These are phyloP conservation scores for Tretioscincus oriximinensis DNA, from an alignment of 2,113 vertebrate species.

Conservation along the genomic window DNA sequence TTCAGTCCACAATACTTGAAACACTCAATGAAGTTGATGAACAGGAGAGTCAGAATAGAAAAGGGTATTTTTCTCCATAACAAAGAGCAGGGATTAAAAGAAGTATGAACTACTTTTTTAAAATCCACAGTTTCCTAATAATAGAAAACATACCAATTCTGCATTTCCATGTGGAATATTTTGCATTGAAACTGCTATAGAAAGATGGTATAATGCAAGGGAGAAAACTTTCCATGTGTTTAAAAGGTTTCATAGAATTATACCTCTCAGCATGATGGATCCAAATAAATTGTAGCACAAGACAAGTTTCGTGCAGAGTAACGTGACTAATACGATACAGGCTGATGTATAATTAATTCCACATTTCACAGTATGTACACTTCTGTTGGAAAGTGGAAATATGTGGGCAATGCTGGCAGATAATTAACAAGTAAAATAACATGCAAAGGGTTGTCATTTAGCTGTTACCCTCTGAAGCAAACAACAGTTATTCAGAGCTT, in stretches of 20 bases:
- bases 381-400: conserved; percentile 50
- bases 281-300: conserved; percentile 36
- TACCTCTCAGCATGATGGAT: conserved; percentile 37
- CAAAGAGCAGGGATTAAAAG: no score
- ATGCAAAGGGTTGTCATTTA: conserved; percentile 30
- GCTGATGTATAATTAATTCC: conserved; percentile 56
- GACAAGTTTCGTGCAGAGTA: conserved; percentile 34
- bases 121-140: no score
- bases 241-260: conserved; percentile 15
- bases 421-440: conserved; percentile 58
- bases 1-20: no score
- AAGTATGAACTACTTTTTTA: no score
- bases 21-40: no score
- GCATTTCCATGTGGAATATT: conserved; percentile 1
- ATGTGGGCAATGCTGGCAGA: conserved; percentile 38
- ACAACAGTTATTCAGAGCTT: not conserved
- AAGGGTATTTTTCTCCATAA: no score
- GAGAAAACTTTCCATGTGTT: conserved; percentile 2
- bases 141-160: no score
- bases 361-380: conserved; percentile 38
- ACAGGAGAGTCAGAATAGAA: no score
- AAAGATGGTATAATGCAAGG: conserved; percentile 31
- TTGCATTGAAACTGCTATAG: conserved; percentile 31
- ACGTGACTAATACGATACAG: conserved; percentile 37
- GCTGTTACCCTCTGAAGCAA: conserved; percentile 28